Evolutionary conservation across 2,888 invertebrate species (phyloP), one percentile per base, ranked within the genome.

Genomic region (Drosophila suboccidentalis): DNA sequence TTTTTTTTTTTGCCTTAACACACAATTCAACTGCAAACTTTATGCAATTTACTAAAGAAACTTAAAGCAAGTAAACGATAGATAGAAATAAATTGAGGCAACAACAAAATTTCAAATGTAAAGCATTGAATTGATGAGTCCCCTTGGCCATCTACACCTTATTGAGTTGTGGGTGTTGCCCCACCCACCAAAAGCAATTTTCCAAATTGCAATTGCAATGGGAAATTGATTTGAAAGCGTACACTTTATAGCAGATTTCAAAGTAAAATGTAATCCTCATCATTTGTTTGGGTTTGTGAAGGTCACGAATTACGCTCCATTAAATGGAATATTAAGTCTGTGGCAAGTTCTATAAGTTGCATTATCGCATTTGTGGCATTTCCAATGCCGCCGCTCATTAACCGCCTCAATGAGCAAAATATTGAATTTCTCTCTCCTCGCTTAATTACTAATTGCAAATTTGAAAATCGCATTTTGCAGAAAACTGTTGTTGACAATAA

Each of bases 151-250:
- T 62, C 67, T 59, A 41, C 65, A 58, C 63, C 41, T 58, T 49
- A 41, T 61, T 34, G 41, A 55, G 26, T 61, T 34, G 41, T 51
- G 19, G 36, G 1, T 19, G 0, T 19, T 36, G 5, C 26, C 38
- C 6, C 32, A 46, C 17, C 38, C 49, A 67, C 73, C 74, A 80
- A 79, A 80, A 80, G 76, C 86, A 86, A 89, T 87, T 89, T 87
- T 62, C 66, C 70, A 89, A 87, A 89, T 89, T 88, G 78, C 79
- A 76, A 72, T 77, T 72, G 58, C 82, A 77, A 80, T 88, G 15
- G 64, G 46, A 57, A 75, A 75, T 72, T 75, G 88, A 86, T 82
- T 87, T 75, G 74, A 70, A 53, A 78, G 75, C 62, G 60, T 63
- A 63, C 63, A 63, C 41, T 54, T 58, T 43, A 15, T 9, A 58